Percentiles rank a stretch among this genome's conserved stretches.
phyloP scores from a whole-genome alignment of 2,888 invertebrate species.

The Diarsia mendica region DNA sequence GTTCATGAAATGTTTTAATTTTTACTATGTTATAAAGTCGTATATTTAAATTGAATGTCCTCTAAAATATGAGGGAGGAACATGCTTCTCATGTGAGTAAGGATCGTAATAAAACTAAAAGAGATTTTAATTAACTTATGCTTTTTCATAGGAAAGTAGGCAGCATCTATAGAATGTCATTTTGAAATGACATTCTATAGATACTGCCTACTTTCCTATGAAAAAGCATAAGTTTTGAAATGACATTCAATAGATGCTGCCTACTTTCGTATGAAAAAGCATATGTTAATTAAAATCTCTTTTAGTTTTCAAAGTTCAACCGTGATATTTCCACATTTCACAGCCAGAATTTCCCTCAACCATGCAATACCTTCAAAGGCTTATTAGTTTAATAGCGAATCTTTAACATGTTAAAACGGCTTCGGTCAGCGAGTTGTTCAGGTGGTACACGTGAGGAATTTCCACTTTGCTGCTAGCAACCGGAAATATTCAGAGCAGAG shows the following conservation, averaged over 20 bases:
- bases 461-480: conserved; percentile 78
- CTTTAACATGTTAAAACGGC: conserved; percentile 76
- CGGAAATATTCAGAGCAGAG: conserved; percentile 73
- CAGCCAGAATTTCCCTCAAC: conserved; percentile 27
- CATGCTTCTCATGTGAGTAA: not conserved
- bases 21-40: no score
- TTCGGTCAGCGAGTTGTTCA: conserved; percentile 75
- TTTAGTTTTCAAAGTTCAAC: not conserved
- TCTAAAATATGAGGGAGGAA: no score
- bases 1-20: no score
- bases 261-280: not conserved
- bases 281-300: not conserved
- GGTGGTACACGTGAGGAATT: conserved; percentile 78
- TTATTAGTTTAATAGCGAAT: conserved; percentile 73
- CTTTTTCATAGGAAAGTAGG: no score
- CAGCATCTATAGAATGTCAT: no score
- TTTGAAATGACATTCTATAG: no score
- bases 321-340: conserved; percentile 1
- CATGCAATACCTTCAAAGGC: conserved; percentile 43
- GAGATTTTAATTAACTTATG: no score
- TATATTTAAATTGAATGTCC: no score
- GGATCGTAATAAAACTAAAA: no score
- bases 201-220: no score
- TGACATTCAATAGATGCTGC: not conserved
- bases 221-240: no score